Base-by-base conservation (phyloP, 2,797 vertebrate species). In the Orestias chungarensis region DNA sequence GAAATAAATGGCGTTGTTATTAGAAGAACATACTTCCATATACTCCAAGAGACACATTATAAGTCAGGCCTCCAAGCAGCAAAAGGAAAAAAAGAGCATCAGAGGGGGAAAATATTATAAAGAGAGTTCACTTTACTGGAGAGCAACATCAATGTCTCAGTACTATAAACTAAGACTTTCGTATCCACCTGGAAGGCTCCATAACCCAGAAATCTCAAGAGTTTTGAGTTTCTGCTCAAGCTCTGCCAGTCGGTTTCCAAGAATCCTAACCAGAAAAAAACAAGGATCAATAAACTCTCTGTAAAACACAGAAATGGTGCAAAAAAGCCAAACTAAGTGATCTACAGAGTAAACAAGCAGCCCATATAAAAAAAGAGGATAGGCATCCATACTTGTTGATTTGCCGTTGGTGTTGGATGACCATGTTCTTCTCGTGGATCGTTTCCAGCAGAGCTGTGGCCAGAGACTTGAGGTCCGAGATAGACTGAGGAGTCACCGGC, bases 371-470 rank as follows among this genome's bases (percentile, higher is more conserved):
- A n/a, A 62, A 38, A 3, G 35, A 23, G 23, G 5, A 11, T 18
- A 27, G 57, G 10, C 10, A 20, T 17, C 33, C 90, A 66, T 95
- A 99, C 98, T 97, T 99, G 95, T 97, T 99, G 83, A 97, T 98
- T 90, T 99, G 97, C 2, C 98, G 95, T 81, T 99, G 98, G 91
- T 99, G 98, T 89, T 99, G 97, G 87, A 99, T 95, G 84, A 99
- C 95, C 96, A 99, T 97, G 91, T 98, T 99, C 90, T 99, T 99
- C 92, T 99, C 98, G 0, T 99, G 98, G 87, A 99, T 98, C 0
- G 97, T 99, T 91, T 99, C 98, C 86, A 99, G 89, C 79, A 99
- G 93, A 44, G 98, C 98, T 0, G 97, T 97, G 68, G 98, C 97
- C 82, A 99, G 92, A 79, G 97, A 99, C 88, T 99, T 99, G 82